Evolutionary conservation across 2,797 vertebrate genomes (phyloP).

Genomic region (Lacerta bilineata): DNA sequence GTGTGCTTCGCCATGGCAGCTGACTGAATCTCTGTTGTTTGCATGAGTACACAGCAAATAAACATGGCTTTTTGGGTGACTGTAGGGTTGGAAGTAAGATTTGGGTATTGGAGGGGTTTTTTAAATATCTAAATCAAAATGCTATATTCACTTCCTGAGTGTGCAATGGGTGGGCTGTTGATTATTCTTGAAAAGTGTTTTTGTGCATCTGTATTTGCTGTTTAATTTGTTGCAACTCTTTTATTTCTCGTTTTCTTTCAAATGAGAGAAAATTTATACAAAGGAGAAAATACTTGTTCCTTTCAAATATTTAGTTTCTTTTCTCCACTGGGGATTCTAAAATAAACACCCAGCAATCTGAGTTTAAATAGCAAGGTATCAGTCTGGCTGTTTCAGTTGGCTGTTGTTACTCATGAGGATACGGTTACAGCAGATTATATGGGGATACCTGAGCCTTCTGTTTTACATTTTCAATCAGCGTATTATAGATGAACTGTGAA

Average conservation of each 20-base stretch:
- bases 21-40: slow-evolving; percentile 26
- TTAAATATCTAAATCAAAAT: slow-evolving; percentile 21
- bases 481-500: slow-evolving; percentile 81
- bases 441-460: slow-evolving; percentile 74
- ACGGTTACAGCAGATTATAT: slow-evolving; percentile 76
- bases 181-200: slow-evolving; percentile 5
- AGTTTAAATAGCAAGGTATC: slow-evolving; percentile 78
- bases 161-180: slow-evolving; percentile 2
- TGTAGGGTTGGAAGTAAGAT: slow-evolving; percentile 11
- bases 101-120: not conserved
- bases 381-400: slow-evolving; percentile 72
- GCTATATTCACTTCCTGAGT: slow-evolving; percentile 16
- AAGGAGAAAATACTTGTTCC: slow-evolving; percentile 73
- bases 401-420: slow-evolving; percentile 75
- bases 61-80: not conserved
- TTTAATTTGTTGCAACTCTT: slow-evolving; percentile 67
- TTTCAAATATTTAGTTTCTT: slow-evolving; percentile 76
- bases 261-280: slow-evolving; percentile 69
- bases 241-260: slow-evolving; percentile 20
- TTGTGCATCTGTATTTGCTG: slow-evolving; percentile 37
- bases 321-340: slow-evolving; percentile 68
- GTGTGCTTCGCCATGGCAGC: not conserved
- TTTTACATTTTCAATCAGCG: slow-evolving; percentile 78
- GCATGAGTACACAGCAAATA: not conserved
- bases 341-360: slow-evolving; percentile 77